Base-by-base conservation (phyloP, 2,888 invertebrate species). In the Alentia gelatinosa region DNA sequence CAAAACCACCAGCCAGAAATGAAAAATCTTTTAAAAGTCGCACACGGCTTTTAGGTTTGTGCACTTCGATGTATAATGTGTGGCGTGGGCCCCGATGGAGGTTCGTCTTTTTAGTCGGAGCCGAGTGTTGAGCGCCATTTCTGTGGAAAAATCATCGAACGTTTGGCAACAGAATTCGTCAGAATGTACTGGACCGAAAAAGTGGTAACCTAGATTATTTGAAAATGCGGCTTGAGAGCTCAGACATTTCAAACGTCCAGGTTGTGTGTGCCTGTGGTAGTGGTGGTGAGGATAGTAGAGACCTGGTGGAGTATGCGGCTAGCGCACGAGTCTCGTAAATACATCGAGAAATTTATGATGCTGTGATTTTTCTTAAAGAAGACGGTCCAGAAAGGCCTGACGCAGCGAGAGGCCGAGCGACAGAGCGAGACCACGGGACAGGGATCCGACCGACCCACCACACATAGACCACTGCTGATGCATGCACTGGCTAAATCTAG, bases 1-100 rank as follows among this genome's bases (percentile, higher is more conserved):
- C 68, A 15, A 26, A 68, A 15, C 74, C 39, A 39, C 79, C 79
- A 39, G 79, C 79, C 79, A 79, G 79, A 79, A 79, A 37, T 79
- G 79, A 79, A 39, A 79, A 79, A 79, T 79, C 35, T 79, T 79
- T 79, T 79, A 79, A 79, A 79, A 79, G 79, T 79, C 39, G 39
- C 79, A 35, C 15, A 35, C 15, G 39, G 79, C 79, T 39, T 79
- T 79, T 79, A 79, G 79, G 39, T 79, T 79, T 79, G 79, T 79
- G 79, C 39, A 79, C 79, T n/a, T 39, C 39, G 19, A 79, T 39
- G 79, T 79, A 23, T 79, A 39, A 79, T 79, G 39, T 39, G 39
- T 35, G 12, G 39, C 37, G 35, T 9, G 23, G 37, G 35, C n/a
- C n/a, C n/a, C n/a, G 1, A 3, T 35, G 79, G 23, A 39, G 79